A percentile compares a stretch with the other conserved stretches of the same genome.
Conservation (phyloP, 2,888 invertebrate genomes). For the Tryphoninae sp. region DNA sequence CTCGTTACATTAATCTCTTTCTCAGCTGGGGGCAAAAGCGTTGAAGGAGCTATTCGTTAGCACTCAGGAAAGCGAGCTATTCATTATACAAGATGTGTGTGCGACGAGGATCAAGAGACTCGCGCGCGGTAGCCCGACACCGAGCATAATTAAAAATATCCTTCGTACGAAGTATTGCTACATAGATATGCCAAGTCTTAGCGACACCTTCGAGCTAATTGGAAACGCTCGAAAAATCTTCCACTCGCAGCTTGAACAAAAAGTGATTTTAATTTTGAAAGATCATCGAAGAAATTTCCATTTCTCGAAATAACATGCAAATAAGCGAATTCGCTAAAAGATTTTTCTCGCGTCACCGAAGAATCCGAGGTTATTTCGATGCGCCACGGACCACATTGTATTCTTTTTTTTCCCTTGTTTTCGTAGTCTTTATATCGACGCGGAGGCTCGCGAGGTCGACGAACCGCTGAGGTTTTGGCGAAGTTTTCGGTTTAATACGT, state of each 20-base stretch:
- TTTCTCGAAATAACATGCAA: conserved; percentile 1
- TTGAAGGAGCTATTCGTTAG: conserved; percentile 60
- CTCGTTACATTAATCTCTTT: conserved; percentile 63
- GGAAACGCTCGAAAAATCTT: background rate
- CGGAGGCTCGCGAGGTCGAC: conserved; percentile 46
- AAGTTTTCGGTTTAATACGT: conserved; percentile 52
- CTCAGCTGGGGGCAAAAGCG: conserved; percentile 35
- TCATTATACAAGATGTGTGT: conserved; percentile 52
- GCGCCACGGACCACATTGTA: conserved; percentile 17
- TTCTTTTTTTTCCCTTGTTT: background rate
- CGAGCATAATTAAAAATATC: conserved; percentile 21
- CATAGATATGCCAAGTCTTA: background rate
- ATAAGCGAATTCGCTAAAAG: background rate
- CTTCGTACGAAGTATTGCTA: background rate
- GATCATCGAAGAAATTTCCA: background rate
- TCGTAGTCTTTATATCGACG: conserved; percentile 17
- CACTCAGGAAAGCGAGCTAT: conserved; percentile 42
- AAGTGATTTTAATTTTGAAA: background rate
- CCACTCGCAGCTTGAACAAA: background rate
- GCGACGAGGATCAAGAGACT: conserved; percentile 23
- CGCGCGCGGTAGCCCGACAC: background rate
- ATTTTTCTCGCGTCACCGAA: background rate
- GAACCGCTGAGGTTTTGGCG: conserved; percentile 58
- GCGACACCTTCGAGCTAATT: background rate
- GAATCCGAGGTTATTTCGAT: conserved; percentile 29